phyloP scores from a whole-genome alignment of 2,888 invertebrate species.

The Amaurobius ferox region DNA sequence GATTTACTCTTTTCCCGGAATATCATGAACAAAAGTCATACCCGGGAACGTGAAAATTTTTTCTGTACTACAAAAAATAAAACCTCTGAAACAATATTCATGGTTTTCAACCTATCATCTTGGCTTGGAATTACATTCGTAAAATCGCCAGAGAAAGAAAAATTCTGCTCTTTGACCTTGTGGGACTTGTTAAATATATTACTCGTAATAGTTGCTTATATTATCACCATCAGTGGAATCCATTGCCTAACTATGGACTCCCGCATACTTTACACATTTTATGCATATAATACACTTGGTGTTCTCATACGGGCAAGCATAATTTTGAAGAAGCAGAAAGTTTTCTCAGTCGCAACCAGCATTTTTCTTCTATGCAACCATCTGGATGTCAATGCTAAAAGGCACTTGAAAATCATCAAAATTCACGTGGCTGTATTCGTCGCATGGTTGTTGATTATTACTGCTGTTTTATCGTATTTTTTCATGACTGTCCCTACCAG shows the following conservation, averaged over 20 bases:
- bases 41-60: no score
- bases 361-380: background rate
- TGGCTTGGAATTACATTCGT: background rate
- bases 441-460: background rate
- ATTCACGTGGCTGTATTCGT: background rate
- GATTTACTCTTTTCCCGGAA: no score
- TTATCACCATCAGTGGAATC: background rate
- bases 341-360: background rate
- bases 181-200: background rate
- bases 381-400: background rate
- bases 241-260: background rate
- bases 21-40: no score
- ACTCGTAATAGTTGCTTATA: background rate
- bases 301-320: background rate
- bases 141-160: background rate
- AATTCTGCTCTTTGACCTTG: background rate
- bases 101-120: background rate
- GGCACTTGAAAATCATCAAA: background rate
- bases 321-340: background rate
- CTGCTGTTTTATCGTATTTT: background rate
- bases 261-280: conserved; percentile 3
- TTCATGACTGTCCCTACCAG: background rate
- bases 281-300: conserved; percentile 22
- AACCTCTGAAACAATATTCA: background rate
- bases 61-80: no score